phyloP scores from a whole-genome alignment of 2,113 vertebrate species.

The Scalopus aquaticus region DNA sequence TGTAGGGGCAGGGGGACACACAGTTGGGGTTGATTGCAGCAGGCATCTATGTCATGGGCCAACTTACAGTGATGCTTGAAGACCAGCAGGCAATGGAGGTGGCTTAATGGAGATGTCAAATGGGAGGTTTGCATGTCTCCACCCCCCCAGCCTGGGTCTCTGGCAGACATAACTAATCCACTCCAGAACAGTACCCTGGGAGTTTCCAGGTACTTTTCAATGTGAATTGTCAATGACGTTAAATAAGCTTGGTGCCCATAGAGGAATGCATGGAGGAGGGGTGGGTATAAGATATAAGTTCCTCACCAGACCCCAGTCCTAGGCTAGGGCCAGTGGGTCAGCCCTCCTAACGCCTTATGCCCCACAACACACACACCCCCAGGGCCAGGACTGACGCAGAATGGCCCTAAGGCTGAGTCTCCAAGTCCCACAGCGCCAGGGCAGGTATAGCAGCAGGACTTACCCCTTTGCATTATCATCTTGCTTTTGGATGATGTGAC shows the following conservation, averaged over 20 bases:
- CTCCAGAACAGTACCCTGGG: background rate
- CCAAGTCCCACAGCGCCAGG: background rate
- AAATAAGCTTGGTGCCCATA: background rate
- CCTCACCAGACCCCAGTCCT: background rate
- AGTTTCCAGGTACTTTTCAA: background rate
- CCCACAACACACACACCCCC: no score
- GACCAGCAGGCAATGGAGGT: background rate
- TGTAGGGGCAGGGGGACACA: no score
- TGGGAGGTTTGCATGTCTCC: accelerated
- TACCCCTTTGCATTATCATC: no score
- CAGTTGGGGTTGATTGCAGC: no score
- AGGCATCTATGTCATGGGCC: no score
- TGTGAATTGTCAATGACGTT: background rate
- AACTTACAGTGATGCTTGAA: background rate
- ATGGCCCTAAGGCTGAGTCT: background rate
- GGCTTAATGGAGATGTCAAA: background rate
- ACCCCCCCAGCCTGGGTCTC: background rate
- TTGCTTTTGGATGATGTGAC: no score
- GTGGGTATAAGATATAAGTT: no score
- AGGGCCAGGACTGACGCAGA: background rate
- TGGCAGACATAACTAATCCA: background rate
- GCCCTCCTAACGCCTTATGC: accelerated
- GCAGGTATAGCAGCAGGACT: no score
- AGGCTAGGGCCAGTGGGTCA: background rate
- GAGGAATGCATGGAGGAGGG: no score